Conservation (phyloP, 2,888 invertebrate genomes). For the Oligia latruncula region DNA sequence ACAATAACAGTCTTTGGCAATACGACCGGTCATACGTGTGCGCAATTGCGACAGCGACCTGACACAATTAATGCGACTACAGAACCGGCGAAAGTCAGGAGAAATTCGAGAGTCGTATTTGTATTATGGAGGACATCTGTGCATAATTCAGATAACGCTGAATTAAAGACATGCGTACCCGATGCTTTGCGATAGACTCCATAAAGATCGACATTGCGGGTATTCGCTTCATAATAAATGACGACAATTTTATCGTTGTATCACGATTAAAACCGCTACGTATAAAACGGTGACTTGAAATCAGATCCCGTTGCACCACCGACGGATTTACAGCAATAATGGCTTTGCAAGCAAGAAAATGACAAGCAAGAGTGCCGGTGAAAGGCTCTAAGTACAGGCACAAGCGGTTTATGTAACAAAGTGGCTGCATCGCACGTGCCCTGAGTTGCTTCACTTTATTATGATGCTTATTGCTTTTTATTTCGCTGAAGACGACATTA, state of each 20-base stretch:
- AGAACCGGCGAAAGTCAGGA: slow-evolving; percentile 78
- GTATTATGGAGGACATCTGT: slow-evolving; percentile 59
- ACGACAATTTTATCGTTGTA: slow-evolving; percentile 53
- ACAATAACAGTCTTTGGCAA: slow-evolving; percentile 69
- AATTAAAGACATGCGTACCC: slow-evolving; percentile 43
- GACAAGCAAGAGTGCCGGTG: slow-evolving; percentile 79
- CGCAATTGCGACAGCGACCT: slow-evolving; percentile 70
- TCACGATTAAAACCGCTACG: slow-evolving; percentile 60
- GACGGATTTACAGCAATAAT: slow-evolving; percentile 77
- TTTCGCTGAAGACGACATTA: slow-evolving; percentile 65
- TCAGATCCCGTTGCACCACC: slow-evolving; percentile 73
- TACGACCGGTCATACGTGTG: slow-evolving; percentile 70
- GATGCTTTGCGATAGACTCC: slow-evolving; percentile 30
- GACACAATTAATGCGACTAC: slow-evolving; percentile 74
- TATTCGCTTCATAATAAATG: slow-evolving; percentile 47
- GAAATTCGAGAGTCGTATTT: slow-evolving; percentile 76
- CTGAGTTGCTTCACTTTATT: slow-evolving; percentile 66
- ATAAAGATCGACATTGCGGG: slow-evolving; percentile 48
- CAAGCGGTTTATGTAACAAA: slow-evolving; percentile 80
- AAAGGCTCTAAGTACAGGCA: slow-evolving; percentile 77
- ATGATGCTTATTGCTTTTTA: slow-evolving; percentile 66
- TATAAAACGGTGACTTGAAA: slow-evolving; percentile 64
- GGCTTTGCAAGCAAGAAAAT: slow-evolving; percentile 78
- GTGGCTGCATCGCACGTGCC: slow-evolving; percentile 74
- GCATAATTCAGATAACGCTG: slow-evolving; percentile 57